phyloP scores from a whole-genome alignment of 2,888 invertebrate species.

The Ochropleura plecta region DNA sequence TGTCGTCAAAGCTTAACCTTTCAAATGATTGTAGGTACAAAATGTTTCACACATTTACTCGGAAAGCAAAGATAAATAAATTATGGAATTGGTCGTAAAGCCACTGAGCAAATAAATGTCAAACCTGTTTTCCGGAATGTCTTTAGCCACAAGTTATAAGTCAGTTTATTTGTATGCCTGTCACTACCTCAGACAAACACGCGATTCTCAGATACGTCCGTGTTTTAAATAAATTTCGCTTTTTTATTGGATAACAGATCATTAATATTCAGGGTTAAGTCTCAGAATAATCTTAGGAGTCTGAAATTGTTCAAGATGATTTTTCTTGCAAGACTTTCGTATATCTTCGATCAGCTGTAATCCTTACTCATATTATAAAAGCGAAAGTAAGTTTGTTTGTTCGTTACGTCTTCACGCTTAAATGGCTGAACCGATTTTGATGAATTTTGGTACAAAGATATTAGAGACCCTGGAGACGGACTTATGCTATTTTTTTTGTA shows the following conservation, averaged over 20 bases:
- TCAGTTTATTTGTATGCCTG: conserved; percentile 64
- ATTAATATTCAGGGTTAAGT: conserved; percentile 52
- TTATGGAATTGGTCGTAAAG: conserved; percentile 19
- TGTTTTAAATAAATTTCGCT: conserved; percentile 49
- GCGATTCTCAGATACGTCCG: conserved; percentile 58
- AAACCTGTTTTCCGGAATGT: conserved; percentile 58
- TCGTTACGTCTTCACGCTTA: no score
- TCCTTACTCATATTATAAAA: no score
- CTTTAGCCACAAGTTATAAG: conserved; percentile 27
- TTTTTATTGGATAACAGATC: conserved; percentile 48
- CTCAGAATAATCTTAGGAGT: conserved; percentile 29
- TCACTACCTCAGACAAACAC: conserved; percentile 62
- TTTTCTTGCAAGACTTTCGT: conserved; percentile 39
- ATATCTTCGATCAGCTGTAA: conserved; percentile 13
- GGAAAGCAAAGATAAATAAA: conserved; percentile 32
- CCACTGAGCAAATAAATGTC: conserved; percentile 41
- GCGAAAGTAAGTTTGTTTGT: no score
- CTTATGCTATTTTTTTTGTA: no score
- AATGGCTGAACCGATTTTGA: no score
- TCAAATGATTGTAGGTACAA: neutral
- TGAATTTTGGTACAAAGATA: no score
- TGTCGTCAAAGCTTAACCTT: conserved; percentile 1
- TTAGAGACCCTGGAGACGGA: no score
- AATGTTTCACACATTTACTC: conserved; percentile 18
- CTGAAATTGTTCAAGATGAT: conserved; percentile 7